Conservation (phyloP, 2,113 vertebrate species). For the Xiphophorus hellerii region DNA sequence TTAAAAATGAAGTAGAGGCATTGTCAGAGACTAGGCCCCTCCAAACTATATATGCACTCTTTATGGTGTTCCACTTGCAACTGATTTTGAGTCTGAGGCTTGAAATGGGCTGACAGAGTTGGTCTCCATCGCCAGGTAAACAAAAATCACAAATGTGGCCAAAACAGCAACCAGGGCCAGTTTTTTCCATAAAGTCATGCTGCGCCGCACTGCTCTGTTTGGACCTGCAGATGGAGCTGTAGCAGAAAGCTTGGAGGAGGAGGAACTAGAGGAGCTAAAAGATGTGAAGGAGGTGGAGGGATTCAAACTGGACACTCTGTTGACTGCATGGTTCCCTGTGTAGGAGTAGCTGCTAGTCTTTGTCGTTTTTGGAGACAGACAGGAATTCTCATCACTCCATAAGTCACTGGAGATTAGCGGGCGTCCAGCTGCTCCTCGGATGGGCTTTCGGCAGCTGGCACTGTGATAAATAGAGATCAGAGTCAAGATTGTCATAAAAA, state of each 20-base stretch:
- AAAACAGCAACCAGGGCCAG: conserved; percentile 84
- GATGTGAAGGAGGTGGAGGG: conserved; percentile 4
- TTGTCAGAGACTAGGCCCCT: not conserved
- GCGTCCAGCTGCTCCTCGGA: conserved; percentile 90
- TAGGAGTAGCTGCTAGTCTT: conserved; percentile 59
- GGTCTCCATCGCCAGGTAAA: conserved; percentile 97
- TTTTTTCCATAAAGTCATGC: conserved; percentile 89
- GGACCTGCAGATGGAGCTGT: conserved; percentile 38
- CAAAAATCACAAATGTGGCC: conserved; percentile 85
- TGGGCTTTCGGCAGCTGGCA: conserved; percentile 91
- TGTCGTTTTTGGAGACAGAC: conserved; percentile 56
- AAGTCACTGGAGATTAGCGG: conserved; percentile 82
- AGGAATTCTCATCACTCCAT: conserved; percentile 79
- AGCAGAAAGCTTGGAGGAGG: conserved; percentile 30
- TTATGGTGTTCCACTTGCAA: conserved; percentile 6
- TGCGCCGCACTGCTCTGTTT: conserved; percentile 43
- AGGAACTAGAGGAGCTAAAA: not conserved
- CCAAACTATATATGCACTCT: not conserved
- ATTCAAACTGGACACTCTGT: conserved; percentile 45
- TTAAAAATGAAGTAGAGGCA: conserved; percentile 6
- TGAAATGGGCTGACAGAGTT: conserved; percentile 85
- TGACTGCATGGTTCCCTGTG: conserved; percentile 55
- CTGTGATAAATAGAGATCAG: conserved; percentile 62
- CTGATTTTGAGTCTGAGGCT: not conserved
- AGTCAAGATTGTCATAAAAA: not conserved